A percentile compares a stretch with the other conserved stretches of the same genome.
Evolutionary conservation across 2,113 vertebrate genomes (phyloP).

Genomic region (Pterophyllum scalare): DNA sequence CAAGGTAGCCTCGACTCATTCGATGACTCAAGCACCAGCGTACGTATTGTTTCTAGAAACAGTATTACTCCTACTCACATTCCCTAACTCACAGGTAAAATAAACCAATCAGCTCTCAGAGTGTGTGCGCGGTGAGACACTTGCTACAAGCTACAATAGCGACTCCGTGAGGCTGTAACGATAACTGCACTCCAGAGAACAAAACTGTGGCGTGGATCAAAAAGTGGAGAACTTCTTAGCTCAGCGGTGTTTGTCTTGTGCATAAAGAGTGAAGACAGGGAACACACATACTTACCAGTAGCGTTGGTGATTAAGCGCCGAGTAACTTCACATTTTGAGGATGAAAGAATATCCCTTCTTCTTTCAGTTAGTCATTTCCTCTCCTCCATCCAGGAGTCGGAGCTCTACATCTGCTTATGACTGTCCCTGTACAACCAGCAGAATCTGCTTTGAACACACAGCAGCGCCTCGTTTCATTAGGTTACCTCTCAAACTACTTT

Average conservation of each 20-base stretch:
- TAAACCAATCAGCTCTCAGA: not conserved
- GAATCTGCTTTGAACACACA: not conserved
- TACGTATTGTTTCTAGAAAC: conserved; percentile 23
- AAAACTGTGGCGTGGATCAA: not conserved
- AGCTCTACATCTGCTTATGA: conserved; percentile 77
- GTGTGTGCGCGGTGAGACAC: not conserved
- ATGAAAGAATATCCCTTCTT: not conserved
- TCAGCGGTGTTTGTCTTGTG: not conserved
- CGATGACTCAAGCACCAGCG: conserved; percentile 63
- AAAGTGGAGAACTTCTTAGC: not conserved
- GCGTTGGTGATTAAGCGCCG: not conserved
- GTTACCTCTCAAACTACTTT: too few relatives aligned
- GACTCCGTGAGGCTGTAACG: conserved; percentile 4
- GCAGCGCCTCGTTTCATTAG: not conserved
- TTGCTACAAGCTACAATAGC: not conserved
- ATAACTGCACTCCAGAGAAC: not conserved
- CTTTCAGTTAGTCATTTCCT: not conserved
- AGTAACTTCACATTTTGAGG: not conserved
- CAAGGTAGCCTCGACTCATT: conserved; percentile 38
- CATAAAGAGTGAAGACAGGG: not conserved
- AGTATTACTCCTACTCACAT: rapidly evolving
- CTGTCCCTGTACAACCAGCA: not conserved
- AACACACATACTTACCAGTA: not conserved
- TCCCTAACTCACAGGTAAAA: not conserved
- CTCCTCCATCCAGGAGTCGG: conserved; percentile 48